Evolutionary conservation across 2,113 vertebrate species (phyloP).

Genomic region (Lophotis ruficrista): DNA sequence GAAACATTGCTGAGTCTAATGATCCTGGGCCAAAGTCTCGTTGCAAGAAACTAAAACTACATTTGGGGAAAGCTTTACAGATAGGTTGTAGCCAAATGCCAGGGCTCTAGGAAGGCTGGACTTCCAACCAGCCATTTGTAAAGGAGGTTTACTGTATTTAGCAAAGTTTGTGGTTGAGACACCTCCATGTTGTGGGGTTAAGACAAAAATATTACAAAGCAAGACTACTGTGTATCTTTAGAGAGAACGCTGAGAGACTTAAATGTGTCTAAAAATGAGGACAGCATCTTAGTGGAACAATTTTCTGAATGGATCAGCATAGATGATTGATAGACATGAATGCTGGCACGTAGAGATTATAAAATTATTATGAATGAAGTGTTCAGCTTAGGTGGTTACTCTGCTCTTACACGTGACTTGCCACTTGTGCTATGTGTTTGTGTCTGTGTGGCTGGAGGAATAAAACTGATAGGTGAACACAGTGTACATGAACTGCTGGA

Average conservation of each 20-base stretch:
- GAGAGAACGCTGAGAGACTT: neutral
- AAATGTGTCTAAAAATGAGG: neutral
- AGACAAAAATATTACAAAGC: neutral
- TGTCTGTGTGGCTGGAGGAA: neutral
- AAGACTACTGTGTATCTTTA: accelerated
- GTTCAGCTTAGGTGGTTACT: neutral
- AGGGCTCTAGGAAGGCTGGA: neutral
- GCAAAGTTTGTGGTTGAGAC: neutral
- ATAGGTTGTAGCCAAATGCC: neutral
- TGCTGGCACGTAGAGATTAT: neutral
- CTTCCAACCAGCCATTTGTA: neutral
- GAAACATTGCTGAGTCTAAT: neutral
- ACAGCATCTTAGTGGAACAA: neutral
- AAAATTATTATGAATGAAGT: neutral
- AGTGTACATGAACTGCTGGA: neutral
- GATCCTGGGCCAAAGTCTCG: neutral
- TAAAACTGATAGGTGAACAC: neutral
- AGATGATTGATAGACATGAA: neutral
- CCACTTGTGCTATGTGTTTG: neutral
- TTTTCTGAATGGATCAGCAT: neutral
- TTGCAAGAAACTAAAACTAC: neutral
- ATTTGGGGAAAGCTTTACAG: neutral
- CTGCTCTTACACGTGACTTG: accelerated
- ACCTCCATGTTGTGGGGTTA: accelerated
- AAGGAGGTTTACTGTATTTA: neutral